phyloP scores from a whole-genome alignment of 2,113 vertebrate species.

The Tupaia tana region DNA sequence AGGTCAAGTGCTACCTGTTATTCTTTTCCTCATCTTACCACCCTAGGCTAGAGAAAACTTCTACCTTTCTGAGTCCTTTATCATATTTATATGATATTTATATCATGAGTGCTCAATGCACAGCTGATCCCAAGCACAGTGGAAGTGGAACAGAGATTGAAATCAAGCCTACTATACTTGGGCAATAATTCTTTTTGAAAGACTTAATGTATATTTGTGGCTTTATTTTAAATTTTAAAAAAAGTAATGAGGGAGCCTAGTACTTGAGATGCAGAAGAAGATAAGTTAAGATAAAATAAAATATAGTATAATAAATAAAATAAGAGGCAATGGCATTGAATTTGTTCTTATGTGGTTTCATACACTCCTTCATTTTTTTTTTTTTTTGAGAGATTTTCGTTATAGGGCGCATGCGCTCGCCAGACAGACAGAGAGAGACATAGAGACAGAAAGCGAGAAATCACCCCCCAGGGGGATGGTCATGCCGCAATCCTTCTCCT shows the following conservation, averaged over 20 bases:
- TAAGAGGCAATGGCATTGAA: background rate
- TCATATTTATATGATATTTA: no score
- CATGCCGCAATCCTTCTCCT: no score
- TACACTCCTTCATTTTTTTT: background rate
- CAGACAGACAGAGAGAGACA: no score
- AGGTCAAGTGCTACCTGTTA: background rate
- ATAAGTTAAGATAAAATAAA: background rate
- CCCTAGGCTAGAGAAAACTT: background rate
- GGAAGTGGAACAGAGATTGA: background rate
- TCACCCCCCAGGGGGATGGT: no score
- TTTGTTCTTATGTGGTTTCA: background rate
- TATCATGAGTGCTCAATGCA: background rate
- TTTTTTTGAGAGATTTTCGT: no score
- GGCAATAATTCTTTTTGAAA: background rate
- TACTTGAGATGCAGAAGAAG: background rate
- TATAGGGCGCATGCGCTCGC: no score
- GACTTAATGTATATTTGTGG: background rate
- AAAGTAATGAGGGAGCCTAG: background rate
- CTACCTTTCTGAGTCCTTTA: background rate
- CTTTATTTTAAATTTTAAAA: background rate
- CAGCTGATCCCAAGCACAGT: background rate
- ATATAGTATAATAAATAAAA: no score
- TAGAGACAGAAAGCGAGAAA: no score
- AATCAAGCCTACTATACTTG: background rate
- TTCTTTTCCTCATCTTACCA: background rate